These are phyloP conservation scores for Theristicus caerulescens DNA, from an alignment of 2,113 vertebrate genomes.

Conservation along the genomic window DNA sequence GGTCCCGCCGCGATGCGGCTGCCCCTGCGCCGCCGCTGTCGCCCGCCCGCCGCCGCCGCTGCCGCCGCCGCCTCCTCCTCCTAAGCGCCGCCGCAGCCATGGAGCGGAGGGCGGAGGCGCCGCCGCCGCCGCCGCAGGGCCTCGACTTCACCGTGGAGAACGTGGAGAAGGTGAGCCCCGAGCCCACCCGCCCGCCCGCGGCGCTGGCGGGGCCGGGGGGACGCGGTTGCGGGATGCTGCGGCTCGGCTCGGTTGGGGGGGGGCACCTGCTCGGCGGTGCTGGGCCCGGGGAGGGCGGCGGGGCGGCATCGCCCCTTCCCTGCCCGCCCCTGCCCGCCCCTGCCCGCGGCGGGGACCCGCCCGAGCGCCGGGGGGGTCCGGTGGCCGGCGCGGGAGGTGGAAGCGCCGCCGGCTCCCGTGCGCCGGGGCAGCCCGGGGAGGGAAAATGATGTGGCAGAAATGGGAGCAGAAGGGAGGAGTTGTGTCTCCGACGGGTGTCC, in stretches of 20 bases:
- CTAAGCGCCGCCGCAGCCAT: slow-evolving; percentile 45
- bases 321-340: not conserved
- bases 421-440: not conserved
- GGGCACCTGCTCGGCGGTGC: not conserved
- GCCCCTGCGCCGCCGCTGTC: not conserved
- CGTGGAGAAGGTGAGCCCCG: slow-evolving; percentile 88
- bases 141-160: slow-evolving; percentile 96
- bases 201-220: not conserved
- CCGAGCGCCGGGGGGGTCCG: not conserved
- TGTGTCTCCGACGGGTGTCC: not conserved
- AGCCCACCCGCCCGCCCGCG: not conserved
- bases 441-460: slow-evolving; percentile 20
- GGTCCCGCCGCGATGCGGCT: not conserved
- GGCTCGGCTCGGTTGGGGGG: not conserved
- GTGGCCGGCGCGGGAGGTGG: not conserved
- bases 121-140: slow-evolving; percentile 70
- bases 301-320: not conserved
- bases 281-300: not conserved
- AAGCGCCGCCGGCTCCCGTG: not conserved
- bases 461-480: not conserved
- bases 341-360: not conserved
- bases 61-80: not conserved
- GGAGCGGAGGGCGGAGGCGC: not conserved
- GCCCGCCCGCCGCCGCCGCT: not conserved
- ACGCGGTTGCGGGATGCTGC: not conserved